A percentile compares a stretch with the other conserved stretches of the same genome.
Conservation (phyloP, 2,888 invertebrate species). For the Brenthis ino region DNA sequence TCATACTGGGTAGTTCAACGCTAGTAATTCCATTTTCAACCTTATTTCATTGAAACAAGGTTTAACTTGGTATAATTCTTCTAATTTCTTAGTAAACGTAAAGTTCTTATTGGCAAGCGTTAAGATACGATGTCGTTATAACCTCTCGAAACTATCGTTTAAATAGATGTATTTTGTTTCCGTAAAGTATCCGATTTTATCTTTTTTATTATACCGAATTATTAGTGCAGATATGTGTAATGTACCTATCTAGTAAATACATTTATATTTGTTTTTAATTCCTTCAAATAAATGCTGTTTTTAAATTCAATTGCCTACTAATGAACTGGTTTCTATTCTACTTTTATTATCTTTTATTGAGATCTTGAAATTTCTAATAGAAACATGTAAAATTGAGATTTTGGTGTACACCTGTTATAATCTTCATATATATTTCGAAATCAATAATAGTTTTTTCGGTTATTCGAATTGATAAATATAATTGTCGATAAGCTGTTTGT, state of each 20-base stretch:
- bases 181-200: slow-evolving; percentile 30
- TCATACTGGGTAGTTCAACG: not conserved
- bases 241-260: not conserved
- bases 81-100: slow-evolving; percentile 8
- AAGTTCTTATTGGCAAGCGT: slow-evolving; percentile 26
- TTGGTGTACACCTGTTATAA: slow-evolving; percentile 6
- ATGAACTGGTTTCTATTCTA: slow-evolving; percentile 16
- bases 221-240: slow-evolving; percentile 17
- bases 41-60: slow-evolving; percentile 13
- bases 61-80: slow-evolving; percentile 6
- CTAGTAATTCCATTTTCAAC: not conserved
- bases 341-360: slow-evolving; percentile 7
- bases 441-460: slow-evolving; percentile 7
- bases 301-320: slow-evolving; percentile 7
- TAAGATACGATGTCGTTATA: slow-evolving; percentile 33
- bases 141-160: slow-evolving; percentile 22
- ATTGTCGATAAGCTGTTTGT: slow-evolving; percentile 13
- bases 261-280: slow-evolving; percentile 9
- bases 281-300: slow-evolving; percentile 10
- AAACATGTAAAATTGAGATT: slow-evolving; percentile 8
- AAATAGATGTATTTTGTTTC: slow-evolving; percentile 34
- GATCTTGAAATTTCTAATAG: slow-evolving; percentile 14
- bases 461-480: slow-evolving; percentile 6
- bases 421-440: not conserved
- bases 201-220: slow-evolving; percentile 30